These are phyloP conservation scores for Alviniconcha strummeri DNA, from an alignment of 2,888 invertebrate species.

Conservation along the genomic window DNA sequence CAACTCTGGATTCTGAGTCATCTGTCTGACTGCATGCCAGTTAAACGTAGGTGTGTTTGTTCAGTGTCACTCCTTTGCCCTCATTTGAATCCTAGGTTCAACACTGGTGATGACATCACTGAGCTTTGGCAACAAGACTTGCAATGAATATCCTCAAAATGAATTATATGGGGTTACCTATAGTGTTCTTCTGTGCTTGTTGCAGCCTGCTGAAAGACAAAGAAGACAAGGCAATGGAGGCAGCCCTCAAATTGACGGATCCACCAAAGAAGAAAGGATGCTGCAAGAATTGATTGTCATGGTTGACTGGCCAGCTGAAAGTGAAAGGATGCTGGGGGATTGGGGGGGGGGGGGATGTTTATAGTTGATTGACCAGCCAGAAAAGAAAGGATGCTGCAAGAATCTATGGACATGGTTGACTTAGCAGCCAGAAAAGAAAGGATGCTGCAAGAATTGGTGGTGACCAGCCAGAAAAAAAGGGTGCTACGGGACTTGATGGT, in stretches of 20 bases:
- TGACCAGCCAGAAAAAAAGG: slow-evolving; percentile 58
- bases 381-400: slow-evolving; percentile 67
- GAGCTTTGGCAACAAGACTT: too few relatives aligned
- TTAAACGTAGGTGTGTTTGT: too few relatives aligned
- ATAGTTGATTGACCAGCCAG: slow-evolving; percentile 55
- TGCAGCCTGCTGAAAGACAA: slow-evolving; percentile 70
- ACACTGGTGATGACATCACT: too few relatives aligned
- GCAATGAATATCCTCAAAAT: too few relatives aligned
- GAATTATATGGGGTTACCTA: too few relatives aligned
- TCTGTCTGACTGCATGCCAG: too few relatives aligned
- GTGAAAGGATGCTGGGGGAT: slow-evolving; percentile 69
- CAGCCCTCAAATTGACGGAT: slow-evolving; percentile 65
- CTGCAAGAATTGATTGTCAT: slow-evolving; percentile 43
- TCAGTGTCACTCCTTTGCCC: too few relatives aligned
- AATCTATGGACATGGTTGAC: background rate
- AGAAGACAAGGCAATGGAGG: slow-evolving; percentile 72
- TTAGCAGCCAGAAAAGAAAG: slow-evolving; percentile 69
- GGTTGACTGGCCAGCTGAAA: slow-evolving; percentile 57
- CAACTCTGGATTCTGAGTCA: too few relatives aligned
- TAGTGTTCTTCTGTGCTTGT: slow-evolving; percentile 21
- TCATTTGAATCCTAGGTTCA: too few relatives aligned
- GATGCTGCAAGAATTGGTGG: slow-evolving; percentile 66
- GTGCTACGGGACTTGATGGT: slow-evolving; percentile 53
- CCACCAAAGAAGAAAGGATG: slow-evolving; percentile 65
- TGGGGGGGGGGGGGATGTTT: slow-evolving; percentile 70